phyloP scores from a whole-genome alignment of 1,140 invertebrate genomes.

The Drosophila tropicalis region DNA sequence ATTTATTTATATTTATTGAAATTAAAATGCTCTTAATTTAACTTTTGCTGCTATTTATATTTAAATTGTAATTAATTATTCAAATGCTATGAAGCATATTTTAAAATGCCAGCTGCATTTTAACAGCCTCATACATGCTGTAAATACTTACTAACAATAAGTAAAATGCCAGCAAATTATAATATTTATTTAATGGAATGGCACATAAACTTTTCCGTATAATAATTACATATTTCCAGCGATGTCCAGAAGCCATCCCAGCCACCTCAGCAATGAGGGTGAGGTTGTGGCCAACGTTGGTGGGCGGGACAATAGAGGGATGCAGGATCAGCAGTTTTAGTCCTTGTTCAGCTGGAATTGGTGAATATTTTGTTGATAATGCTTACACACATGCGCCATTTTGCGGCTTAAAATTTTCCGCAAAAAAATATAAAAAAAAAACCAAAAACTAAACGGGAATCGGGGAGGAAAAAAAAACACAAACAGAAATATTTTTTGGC shows the following conservation, averaged over 20 bases:
- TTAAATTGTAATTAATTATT: slow-evolving; percentile 80
- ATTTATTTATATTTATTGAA: slow-evolving; percentile 73
- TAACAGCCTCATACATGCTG: slow-evolving; percentile 30
- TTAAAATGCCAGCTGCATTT: slow-evolving; percentile 55
- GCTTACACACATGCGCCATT: slow-evolving; percentile 67
- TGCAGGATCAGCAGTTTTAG: slow-evolving; percentile 37
- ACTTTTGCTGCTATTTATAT: slow-evolving; percentile 65
- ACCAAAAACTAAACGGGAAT: not conserved
- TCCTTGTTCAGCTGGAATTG: slow-evolving; percentile 36
- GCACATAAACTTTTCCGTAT: slow-evolving; percentile 53
- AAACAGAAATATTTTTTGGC: slow-evolving; percentile 68
- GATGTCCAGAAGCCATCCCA: slow-evolving; percentile 24
- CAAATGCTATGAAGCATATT: slow-evolving; percentile 68
- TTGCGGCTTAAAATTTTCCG: slow-evolving; percentile 72
- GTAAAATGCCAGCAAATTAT: slow-evolving; percentile 65
- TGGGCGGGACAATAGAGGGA: not conserved
- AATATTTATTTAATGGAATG: slow-evolving; percentile 79
- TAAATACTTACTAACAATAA: slow-evolving; percentile 54
- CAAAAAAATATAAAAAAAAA: not conserved
- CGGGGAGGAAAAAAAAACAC: slow-evolving; percentile 37
- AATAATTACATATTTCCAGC: slow-evolving; percentile 51
- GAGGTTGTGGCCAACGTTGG: not conserved
- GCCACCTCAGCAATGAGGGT: not conserved
- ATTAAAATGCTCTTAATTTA: slow-evolving; percentile 77
- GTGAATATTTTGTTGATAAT: slow-evolving; percentile 64